Evolutionary conservation across 2,888 invertebrate species (phyloP).

Genomic region (Phalera bucephala): DNA sequence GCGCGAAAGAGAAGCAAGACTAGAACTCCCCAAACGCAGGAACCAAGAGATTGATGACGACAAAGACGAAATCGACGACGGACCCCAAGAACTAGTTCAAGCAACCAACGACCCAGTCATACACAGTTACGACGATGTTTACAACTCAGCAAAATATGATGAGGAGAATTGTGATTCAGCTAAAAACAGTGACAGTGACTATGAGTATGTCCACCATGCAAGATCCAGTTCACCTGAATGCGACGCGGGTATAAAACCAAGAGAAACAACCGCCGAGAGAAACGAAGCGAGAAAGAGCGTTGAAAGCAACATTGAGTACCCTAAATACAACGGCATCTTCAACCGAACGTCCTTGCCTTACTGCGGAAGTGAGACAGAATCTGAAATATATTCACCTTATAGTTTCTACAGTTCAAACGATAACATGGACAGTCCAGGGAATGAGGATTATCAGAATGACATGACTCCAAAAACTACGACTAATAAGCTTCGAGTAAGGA

Average conservation of each 20-base stretch:
- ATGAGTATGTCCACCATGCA: slow-evolving; percentile 85
- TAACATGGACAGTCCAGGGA: slow-evolving; percentile 71
- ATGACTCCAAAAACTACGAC: slow-evolving; percentile 77
- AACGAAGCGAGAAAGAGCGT: slow-evolving; percentile 51
- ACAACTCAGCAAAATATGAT: slow-evolving; percentile 71
- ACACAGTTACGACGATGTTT: slow-evolving; percentile 77
- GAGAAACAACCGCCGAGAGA: slow-evolving; percentile 48
- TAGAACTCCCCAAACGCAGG: slow-evolving; percentile 82
- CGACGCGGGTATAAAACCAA: slow-evolving; percentile 81
- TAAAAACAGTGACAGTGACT: slow-evolving; percentile 84
- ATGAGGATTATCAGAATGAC: slow-evolving; percentile 71
- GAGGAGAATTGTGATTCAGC: slow-evolving; percentile 73
- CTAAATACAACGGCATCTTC: slow-evolving; percentile 83
- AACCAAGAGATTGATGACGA: slow-evolving; percentile 75
- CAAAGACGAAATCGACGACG: slow-evolving; percentile 76
- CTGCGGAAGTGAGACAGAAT: slow-evolving; percentile 92
- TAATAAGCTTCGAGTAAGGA: slow-evolving; percentile 88
- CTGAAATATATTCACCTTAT: slow-evolving; percentile 92
- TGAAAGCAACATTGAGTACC: slow-evolving; percentile 71
- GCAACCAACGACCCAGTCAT: slow-evolving; percentile 75
- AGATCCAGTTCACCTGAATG: slow-evolving; percentile 87
- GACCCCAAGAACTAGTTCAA: slow-evolving; percentile 68
- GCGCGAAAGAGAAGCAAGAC: slow-evolving; percentile 88
- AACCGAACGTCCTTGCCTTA: slow-evolving; percentile 89
- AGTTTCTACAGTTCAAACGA: slow-evolving; percentile 87